Evolutionary conservation across 1,140 invertebrate genomes (phyloP).

Genomic region (Brachionus angularis): DNA sequence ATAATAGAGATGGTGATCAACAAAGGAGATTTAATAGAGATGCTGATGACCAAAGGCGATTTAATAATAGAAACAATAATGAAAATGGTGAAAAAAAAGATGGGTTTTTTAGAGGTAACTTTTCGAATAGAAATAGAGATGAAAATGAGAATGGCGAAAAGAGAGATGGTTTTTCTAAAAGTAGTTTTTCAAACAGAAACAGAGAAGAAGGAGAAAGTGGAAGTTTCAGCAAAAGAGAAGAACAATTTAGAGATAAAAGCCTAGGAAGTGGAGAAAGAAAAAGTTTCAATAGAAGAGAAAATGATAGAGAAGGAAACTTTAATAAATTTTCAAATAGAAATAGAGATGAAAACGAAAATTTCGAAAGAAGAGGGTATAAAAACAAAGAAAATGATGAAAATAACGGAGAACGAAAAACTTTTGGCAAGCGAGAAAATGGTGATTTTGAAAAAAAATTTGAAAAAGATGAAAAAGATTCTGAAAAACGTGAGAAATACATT

Average conservation of each 20-base stretch:
- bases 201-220: not conserved
- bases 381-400: not conserved
- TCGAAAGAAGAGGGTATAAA: not conserved
- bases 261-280: not conserved
- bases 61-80: not conserved
- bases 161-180: too few species aligned
- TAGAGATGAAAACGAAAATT: not conserved
- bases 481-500: constrained; percentile 27
- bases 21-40: not conserved
- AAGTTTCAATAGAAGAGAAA: not conserved
- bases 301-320: not conserved
- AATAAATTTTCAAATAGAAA: not conserved
- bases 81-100: not conserved
- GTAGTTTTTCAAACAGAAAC: not conserved
- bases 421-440: not conserved
- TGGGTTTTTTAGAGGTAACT: too few species aligned
- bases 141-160: not conserved
- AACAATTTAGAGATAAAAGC: not conserved
- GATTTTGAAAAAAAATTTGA: not conserved
- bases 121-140: not conserved
- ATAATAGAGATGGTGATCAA: not conserved
- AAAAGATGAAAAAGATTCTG: not conserved
- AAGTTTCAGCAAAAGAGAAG: not conserved
- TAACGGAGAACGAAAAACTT: not conserved
- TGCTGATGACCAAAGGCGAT: not conserved